These are phyloP conservation scores for Aselliscus stoliczkanus DNA, from an alignment of 2,797 vertebrate species.

Conservation along the genomic window DNA sequence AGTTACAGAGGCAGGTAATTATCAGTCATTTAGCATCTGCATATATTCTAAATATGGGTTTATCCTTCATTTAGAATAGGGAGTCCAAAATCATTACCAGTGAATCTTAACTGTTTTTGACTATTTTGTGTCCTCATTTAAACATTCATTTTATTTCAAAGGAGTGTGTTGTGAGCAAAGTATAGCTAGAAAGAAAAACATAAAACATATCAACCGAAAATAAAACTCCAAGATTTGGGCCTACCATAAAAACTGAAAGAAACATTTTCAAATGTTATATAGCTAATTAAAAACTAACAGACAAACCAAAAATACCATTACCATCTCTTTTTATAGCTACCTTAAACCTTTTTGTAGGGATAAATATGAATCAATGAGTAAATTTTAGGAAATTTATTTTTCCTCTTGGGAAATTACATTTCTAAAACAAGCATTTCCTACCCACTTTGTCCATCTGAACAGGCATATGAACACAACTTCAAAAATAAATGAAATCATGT, in stretches of 20 bases:
- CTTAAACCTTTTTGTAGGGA: background rate
- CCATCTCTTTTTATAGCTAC: background rate
- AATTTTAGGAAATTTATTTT: background rate
- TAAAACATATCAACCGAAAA: conserved; percentile 2
- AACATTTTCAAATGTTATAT: background rate
- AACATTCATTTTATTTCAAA: conserved; percentile 11
- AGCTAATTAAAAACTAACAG: conserved; percentile 33
- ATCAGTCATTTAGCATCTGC: background rate
- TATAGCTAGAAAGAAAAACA: background rate
- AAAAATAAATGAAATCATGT: background rate
- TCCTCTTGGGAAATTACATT: background rate
- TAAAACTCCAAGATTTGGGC: background rate
- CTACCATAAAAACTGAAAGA: background rate
- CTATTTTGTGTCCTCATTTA: background rate
- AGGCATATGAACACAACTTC: background rate
- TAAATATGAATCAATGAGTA: conserved; percentile 5
- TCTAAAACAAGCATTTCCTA: conserved; percentile 40
- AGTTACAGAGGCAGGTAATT: background rate
- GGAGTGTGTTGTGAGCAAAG: background rate
- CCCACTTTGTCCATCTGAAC: background rate
- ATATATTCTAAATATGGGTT: background rate
- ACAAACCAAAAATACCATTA: conserved; percentile 10
- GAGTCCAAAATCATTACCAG: background rate
- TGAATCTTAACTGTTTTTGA: background rate
- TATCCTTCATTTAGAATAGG: background rate